These are phyloP conservation scores for Archegozetes longisetosus DNA, from an alignment of 1,140 invertebrate genomes.

Conservation along the genomic window DNA sequence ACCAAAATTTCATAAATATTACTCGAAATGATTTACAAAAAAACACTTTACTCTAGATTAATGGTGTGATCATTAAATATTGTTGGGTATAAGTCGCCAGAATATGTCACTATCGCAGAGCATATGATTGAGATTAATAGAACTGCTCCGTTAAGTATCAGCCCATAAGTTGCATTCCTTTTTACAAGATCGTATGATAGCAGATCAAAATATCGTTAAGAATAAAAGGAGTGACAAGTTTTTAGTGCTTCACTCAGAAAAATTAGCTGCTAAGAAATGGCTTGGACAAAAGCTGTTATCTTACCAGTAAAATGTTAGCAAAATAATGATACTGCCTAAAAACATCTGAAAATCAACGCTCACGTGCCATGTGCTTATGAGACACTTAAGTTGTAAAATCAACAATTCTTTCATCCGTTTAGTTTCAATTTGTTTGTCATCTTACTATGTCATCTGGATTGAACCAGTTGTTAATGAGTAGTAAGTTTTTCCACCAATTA, in stretches of 20 bases:
- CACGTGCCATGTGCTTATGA: background rate
- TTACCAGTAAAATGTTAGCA: background rate
- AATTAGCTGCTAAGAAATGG: no score
- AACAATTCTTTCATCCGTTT: no score
- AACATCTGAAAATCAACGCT: background rate
- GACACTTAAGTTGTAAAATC: no score
- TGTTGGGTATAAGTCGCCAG: background rate
- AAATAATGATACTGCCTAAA: background rate
- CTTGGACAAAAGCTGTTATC: no score
- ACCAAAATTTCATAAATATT: background rate
- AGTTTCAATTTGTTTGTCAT: no score
- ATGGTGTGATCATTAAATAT: background rate
- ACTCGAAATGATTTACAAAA: background rate
- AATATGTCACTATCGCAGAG: background rate
- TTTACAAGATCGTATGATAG: no score
- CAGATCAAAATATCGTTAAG: no score
- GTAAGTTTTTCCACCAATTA: background rate
- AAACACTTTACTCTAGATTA: background rate
- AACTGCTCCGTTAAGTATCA: background rate
- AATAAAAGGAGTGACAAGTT: no score
- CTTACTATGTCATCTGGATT: background rate
- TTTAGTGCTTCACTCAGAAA: no score
- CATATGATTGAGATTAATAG: background rate
- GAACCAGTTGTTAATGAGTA: background rate
- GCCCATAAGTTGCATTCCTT: background rate